These are phyloP conservation scores for Drosophila nikananu DNA, from an alignment of 1,140 invertebrate species.

Conservation along the genomic window DNA sequence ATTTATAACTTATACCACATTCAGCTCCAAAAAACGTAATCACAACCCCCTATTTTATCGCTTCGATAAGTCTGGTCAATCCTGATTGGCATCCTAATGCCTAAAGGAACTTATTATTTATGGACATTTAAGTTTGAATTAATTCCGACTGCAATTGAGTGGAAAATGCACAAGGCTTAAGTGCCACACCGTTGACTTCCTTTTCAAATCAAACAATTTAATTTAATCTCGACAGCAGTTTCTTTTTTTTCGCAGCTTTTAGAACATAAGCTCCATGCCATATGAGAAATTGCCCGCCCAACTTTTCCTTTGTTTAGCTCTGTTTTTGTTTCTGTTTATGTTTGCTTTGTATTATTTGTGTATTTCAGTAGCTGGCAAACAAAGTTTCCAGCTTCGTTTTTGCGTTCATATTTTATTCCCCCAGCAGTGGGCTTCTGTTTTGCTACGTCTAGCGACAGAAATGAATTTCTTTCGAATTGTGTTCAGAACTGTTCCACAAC, in stretches of 20 bases:
- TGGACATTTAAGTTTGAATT: slow-evolving; percentile 15
- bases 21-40: not conserved
- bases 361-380: slow-evolving; percentile 41
- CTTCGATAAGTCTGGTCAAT: slow-evolving; percentile 22
- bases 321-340: slow-evolving; percentile 46
- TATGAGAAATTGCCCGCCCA: slow-evolving; percentile 23
- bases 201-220: slow-evolving; percentile 32
- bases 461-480: slow-evolving; percentile 69
- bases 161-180: slow-evolving; percentile 31
- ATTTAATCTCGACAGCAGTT: slow-evolving; percentile 40
- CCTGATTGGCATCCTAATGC: too few species aligned
- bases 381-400: slow-evolving; percentile 39
- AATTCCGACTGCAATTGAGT: slow-evolving; percentile 2
- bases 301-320: slow-evolving; percentile 44
- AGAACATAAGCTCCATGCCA: slow-evolving; percentile 24
- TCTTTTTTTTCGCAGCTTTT: slow-evolving; percentile 20
- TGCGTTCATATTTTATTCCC: slow-evolving; percentile 24
- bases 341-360: slow-evolving; percentile 69
- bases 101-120: slow-evolving; percentile 31
- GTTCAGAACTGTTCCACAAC: slow-evolving; percentile 27
- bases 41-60: not conserved
- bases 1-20: not conserved
- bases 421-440: slow-evolving; percentile 39
- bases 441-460: slow-evolving; percentile 48
- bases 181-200: slow-evolving; percentile 18